Percentiles rank a stretch among this genome's conserved stretches.
Evolutionary conservation across 2,888 invertebrate species (phyloP).

Genomic region (Ellobium chinense): DNA sequence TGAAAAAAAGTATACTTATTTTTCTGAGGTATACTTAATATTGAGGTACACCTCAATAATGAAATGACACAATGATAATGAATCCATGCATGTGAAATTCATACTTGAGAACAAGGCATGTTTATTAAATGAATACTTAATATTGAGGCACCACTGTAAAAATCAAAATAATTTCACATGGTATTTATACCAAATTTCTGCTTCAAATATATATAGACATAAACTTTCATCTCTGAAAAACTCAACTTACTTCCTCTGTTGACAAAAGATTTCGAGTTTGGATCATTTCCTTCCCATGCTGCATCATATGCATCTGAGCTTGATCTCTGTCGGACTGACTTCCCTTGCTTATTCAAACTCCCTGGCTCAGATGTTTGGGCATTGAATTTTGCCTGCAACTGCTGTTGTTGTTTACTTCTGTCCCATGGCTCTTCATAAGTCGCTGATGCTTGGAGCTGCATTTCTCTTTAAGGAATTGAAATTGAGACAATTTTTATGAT

Average conservation of each 20-base stretch:
- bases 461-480: slow-evolving; percentile 10
- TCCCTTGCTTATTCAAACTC: background rate
- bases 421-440: slow-evolving; percentile 75
- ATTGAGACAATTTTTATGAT: background rate
- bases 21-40: too few relatives aligned
- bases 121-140: too few relatives aligned
- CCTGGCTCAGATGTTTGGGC: background rate
- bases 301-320: slow-evolving; percentile 61
- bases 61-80: too few relatives aligned
- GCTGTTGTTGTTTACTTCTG: slow-evolving; percentile 63
- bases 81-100: too few relatives aligned
- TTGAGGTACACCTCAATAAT: too few relatives aligned
- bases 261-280: slow-evolving; percentile 49
- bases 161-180: too few relatives aligned
- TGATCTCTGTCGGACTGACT: background rate
- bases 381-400: slow-evolving; percentile 68
- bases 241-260: slow-evolving; percentile 54
- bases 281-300: slow-evolving; percentile 68
- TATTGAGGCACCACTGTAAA: too few relatives aligned
- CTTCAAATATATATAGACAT: too few relatives aligned
- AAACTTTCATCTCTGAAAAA: too few relatives aligned
- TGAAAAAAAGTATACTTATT: too few relatives aligned
- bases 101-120: too few relatives aligned
- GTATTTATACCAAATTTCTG: too few relatives aligned
- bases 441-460: slow-evolving; percentile 38